Conservation (phyloP, 2,113 vertebrate genomes). For the Nothobranchius kuhntae region DNA sequence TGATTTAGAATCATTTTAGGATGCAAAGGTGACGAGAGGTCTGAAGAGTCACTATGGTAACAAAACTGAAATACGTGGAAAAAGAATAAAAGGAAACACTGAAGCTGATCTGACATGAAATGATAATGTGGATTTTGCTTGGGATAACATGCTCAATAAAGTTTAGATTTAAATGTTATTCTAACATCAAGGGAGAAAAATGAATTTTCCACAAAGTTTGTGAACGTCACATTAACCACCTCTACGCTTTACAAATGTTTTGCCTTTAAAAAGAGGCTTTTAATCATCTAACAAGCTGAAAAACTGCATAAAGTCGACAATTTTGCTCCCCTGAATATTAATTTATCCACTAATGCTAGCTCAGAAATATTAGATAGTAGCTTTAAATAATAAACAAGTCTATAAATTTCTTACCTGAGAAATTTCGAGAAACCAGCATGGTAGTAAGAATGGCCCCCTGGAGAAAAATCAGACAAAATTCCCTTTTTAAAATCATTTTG, state of each 20-base stretch:
- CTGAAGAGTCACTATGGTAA: neutral
- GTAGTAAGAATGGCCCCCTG: constrained; percentile 95
- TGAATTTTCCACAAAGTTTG: neutral
- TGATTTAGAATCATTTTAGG: no score
- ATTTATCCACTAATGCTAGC: neutral
- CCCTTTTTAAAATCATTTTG: constrained; percentile 4
- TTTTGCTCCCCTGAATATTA: neutral
- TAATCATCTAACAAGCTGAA: neutral
- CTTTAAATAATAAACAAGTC: neutral
- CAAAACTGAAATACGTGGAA: neutral
- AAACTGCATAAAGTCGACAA: neutral
- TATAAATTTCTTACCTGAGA: constrained; percentile 86
- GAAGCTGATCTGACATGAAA: constrained; percentile 47
- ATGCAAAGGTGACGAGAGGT: no score
- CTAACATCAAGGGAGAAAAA: neutral
- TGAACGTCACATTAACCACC: no score
- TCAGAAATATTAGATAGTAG: neutral
- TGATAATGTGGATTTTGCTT: constrained; percentile 28
- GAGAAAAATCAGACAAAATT: constrained; percentile 7
- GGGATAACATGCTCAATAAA: constrained; percentile 23
- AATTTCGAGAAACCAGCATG: constrained; percentile 96
- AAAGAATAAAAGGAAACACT: constrained; percentile 31
- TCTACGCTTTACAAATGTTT: no score
- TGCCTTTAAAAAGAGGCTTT: neutral
- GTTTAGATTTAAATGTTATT: neutral